A percentile compares a stretch with the other conserved stretches of the same genome.
Conservation (phyloP, 2,888 invertebrate genomes). For the Lampropteryx suffumata region DNA sequence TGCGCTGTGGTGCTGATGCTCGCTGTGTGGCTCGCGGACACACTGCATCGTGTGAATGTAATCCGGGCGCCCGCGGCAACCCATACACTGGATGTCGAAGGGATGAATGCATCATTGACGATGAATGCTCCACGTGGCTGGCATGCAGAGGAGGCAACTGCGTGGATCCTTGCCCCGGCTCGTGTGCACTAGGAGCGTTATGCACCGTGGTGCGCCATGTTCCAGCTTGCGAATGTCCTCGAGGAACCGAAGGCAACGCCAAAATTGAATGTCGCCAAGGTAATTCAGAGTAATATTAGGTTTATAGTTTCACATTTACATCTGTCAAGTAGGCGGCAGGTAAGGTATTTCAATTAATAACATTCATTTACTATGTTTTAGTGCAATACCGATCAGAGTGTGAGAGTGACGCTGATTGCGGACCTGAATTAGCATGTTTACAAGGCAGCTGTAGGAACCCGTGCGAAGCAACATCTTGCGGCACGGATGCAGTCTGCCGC, state of each 20-base stretch:
- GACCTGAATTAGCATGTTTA: conserved; percentile 93
- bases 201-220: conserved; percentile 90
- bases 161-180: conserved; percentile 92
- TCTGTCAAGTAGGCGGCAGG: too few relatives aligned
- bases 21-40: conserved; percentile 90
- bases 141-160: conserved; percentile 91
- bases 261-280: conserved; percentile 85
- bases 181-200: conserved; percentile 89
- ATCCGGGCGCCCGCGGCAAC: conserved; percentile 89
- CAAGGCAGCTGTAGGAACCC: conserved; percentile 91
- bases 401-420: conserved; percentile 91
- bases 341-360: background rate
- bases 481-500: conserved; percentile 90
- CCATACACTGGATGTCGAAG: conserved; percentile 89
- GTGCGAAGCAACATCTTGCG: conserved; percentile 91
- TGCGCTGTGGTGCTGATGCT: conserved; percentile 92
- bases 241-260: conserved; percentile 92
- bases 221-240: conserved; percentile 91
- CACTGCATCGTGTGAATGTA: conserved; percentile 90
- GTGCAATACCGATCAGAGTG: conserved; percentile 85
- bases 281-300: too few relatives aligned
- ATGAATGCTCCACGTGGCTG: conserved; percentile 90
- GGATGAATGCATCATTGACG: conserved; percentile 89
- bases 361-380: conserved; percentile 31
- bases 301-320: too few relatives aligned